Percentiles rank a stretch among this genome's conserved stretches.
Evolutionary conservation across 2,113 vertebrate genomes (phyloP).

Genomic region (Brachionichthys hirsutus): DNA sequence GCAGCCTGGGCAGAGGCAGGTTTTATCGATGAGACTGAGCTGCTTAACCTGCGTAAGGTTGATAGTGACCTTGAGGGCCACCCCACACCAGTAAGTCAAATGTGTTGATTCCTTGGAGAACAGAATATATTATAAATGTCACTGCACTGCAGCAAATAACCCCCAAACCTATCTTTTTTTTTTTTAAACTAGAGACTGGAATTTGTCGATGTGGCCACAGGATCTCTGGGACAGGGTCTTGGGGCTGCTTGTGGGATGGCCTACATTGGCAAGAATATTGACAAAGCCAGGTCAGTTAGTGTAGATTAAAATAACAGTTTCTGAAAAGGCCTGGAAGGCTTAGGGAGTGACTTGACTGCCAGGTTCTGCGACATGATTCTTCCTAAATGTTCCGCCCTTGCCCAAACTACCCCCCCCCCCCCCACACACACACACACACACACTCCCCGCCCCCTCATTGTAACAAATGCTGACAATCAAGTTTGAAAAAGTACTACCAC

Average conservation of each 20-base stretch:
- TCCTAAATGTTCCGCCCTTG: no score
- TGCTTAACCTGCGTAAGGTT: slow-evolving; percentile 80
- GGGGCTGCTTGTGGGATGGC: slow-evolving; percentile 88
- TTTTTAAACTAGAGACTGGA: slow-evolving; percentile 78
- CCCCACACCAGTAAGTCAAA: slow-evolving; percentile 80
- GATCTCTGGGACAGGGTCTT: slow-evolving; percentile 85
- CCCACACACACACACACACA: no score
- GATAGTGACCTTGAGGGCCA: slow-evolving; percentile 83
- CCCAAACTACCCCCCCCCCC: no score
- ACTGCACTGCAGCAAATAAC: background rate
- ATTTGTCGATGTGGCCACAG: slow-evolving; percentile 84
- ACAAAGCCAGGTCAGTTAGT: slow-evolving; percentile 79
- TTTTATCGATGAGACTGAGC: slow-evolving; percentile 74
- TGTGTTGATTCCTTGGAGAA: background rate
- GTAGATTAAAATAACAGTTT: no score
- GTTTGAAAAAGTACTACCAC: no score
- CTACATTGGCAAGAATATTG: slow-evolving; percentile 87
- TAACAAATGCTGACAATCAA: no score
- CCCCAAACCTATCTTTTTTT: background rate
- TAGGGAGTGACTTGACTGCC: no score
- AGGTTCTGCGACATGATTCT: no score
- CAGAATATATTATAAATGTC: background rate
- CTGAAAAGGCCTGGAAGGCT: no score
- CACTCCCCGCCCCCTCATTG: no score
- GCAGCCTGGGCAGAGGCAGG: slow-evolving; percentile 82